Evolutionary conservation across 2,888 invertebrate species (phyloP).

Genomic region (Allacma fusca): DNA sequence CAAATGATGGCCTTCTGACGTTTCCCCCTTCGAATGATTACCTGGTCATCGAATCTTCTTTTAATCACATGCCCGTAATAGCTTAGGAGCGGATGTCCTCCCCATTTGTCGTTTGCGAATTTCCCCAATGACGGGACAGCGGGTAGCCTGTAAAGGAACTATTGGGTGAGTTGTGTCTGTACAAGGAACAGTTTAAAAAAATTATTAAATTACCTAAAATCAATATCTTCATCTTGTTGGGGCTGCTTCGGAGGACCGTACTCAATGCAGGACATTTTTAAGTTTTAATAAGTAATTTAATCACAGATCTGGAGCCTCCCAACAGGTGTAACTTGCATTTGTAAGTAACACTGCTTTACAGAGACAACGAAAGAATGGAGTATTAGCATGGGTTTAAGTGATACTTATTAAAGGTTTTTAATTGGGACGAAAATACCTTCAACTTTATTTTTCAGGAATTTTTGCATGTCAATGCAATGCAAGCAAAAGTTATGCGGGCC

Average conservation of each 20-base stretch:
- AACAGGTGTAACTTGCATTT: too few relatives aligned
- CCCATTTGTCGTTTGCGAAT: conserved; percentile 51
- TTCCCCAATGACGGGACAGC: conserved; percentile 19
- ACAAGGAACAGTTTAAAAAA: not conserved
- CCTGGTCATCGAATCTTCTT: conserved; percentile 51
- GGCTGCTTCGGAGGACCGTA: not conserved
- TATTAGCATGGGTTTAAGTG: too few relatives aligned
- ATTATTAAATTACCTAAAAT: conserved; percentile 17
- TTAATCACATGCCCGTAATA: conserved; percentile 50
- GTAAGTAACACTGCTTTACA: too few relatives aligned
- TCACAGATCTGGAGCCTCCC: too few relatives aligned
- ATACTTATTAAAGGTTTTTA: too few relatives aligned
- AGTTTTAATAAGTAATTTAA: too few relatives aligned
- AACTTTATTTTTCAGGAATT: too few relatives aligned
- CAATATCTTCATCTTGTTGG: conserved; percentile 14
- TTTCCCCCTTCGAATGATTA: conserved; percentile 52
- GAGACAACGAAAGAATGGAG: too few relatives aligned
- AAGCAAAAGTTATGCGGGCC: too few relatives aligned
- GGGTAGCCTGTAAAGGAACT: conserved; percentile 26
- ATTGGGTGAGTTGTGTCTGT: not conserved
- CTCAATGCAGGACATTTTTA: conserved; percentile 19
- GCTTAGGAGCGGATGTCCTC: conserved; percentile 51
- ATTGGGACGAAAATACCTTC: too few relatives aligned
- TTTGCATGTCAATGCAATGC: too few relatives aligned
- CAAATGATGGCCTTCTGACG: conserved; percentile 47